Evolutionary conservation across 2,888 invertebrate genomes (phyloP).

Genomic region (Proisotoma minuta): DNA sequence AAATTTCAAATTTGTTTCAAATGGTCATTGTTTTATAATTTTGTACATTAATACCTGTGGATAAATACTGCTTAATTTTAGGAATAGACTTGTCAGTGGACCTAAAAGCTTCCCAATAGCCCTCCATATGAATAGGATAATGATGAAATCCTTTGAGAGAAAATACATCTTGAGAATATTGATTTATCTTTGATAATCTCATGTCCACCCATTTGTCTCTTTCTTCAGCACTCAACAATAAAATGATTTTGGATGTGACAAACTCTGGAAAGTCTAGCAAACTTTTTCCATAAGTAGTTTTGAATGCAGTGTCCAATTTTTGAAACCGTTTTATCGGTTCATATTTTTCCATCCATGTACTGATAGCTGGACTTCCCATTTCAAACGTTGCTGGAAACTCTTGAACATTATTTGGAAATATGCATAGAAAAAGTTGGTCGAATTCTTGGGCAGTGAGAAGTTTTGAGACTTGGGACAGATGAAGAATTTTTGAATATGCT

Average conservation of each 20-base stretch:
- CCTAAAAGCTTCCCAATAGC: constrained; percentile 39
- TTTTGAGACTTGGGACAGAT: constrained; percentile 26
- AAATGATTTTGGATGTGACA: constrained; percentile 27
- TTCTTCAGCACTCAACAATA: constrained; percentile 20
- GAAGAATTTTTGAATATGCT: constrained; percentile 23
- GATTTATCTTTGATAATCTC: constrained; percentile 22
- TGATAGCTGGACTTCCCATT: constrained; percentile 28
- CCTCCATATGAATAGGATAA: constrained; percentile 29
- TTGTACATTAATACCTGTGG: neutral
- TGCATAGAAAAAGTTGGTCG: constrained; percentile 25
- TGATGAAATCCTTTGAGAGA: neutral
- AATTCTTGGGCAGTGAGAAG: constrained; percentile 26
- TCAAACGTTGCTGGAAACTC: constrained; percentile 32
- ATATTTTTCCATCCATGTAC: constrained; percentile 30
- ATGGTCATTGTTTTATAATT: neutral
- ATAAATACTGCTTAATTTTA: constrained; percentile 29
- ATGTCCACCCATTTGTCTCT: constrained; percentile 30
- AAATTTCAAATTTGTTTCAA: neutral
- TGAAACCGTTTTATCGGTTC: constrained; percentile 24
- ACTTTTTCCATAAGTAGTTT: constrained; percentile 26
- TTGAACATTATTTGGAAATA: constrained; percentile 29
- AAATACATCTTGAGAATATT: constrained; percentile 18
- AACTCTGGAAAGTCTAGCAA: constrained; percentile 30
- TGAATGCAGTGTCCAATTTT: constrained; percentile 26
- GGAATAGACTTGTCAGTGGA: constrained; percentile 25